A percentile compares a stretch with the other conserved stretches of the same genome.
Conservation (phyloP, 2,113 vertebrate species). For the Lycaon pictus region DNA sequence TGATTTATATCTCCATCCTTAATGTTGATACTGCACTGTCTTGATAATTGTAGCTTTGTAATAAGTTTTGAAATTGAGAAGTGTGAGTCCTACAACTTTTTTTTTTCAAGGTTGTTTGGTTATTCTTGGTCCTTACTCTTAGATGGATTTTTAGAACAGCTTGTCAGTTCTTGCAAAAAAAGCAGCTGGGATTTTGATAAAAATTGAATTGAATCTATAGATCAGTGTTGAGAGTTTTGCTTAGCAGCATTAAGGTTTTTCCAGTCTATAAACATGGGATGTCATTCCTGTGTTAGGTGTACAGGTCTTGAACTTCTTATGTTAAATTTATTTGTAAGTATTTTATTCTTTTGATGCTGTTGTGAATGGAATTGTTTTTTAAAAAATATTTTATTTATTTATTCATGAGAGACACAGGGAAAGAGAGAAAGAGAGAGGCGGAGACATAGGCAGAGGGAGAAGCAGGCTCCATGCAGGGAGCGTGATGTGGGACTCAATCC, state of each 20-base stretch:
- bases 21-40: not conserved
- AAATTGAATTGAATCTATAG: not conserved
- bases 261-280: not conserved
- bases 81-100: not conserved
- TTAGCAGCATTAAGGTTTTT: not conserved
- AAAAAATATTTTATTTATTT: no score
- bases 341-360: not conserved
- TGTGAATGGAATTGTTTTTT: not conserved
- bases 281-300: not conserved
- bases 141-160: not conserved
- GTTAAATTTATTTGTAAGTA: not conserved
- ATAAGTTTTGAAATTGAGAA: not conserved
- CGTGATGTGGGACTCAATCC: no score
- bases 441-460: no score
- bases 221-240: not conserved
- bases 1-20: not conserved
- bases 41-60: not conserved
- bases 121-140: not conserved
- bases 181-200: not conserved
- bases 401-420: no score
- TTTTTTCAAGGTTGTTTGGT: not conserved
- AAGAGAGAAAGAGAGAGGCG: no score
- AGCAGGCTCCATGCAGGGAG: no score
- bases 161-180: not conserved
- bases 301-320: not conserved